Conservation (phyloP, 2,888 invertebrate genomes). For the Diaprepes abbreviatus region DNA sequence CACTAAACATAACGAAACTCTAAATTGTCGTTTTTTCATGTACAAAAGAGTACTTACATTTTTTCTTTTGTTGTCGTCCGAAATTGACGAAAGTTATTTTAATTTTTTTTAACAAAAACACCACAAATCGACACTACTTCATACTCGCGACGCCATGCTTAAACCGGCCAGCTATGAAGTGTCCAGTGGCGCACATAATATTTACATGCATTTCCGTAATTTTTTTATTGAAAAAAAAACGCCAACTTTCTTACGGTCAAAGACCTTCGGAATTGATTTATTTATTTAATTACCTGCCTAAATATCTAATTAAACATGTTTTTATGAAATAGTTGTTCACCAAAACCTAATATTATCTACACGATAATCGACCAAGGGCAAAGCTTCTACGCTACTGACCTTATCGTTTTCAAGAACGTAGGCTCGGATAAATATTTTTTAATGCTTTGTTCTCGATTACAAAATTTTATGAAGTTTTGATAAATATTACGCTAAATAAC, state of each 20-base stretch:
- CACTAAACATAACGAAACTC: slow-evolving; percentile 20
- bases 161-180: slow-evolving; percentile 51
- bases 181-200: slow-evolving; percentile 7
- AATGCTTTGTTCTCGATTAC: slow-evolving; percentile 13
- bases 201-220: slow-evolving; percentile 1
- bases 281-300: not conserved
- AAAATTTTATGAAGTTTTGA: slow-evolving; percentile 4
- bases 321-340: no score
- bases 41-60: slow-evolving; percentile 8
- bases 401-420: not conserved
- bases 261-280: not conserved
- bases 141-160: slow-evolving; percentile 62
- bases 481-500: slow-evolving; percentile 4
- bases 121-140: slow-evolving; percentile 56
- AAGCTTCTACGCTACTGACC: slow-evolving; percentile 3
- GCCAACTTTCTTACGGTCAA: not conserved
- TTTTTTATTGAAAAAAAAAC: not conserved
- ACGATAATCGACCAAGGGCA: not conserved
- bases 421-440: not conserved
- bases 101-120: slow-evolving; percentile 51
- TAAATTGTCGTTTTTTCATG: not conserved
- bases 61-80: slow-evolving; percentile 2
- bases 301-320: no score
- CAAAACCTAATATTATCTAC: no score
- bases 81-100: slow-evolving; percentile 35